A percentile compares a stretch with the other conserved stretches of the same genome.
phyloP scores from a whole-genome alignment of 2,888 invertebrate species.

The Gonocerus acuteangulatus region DNA sequence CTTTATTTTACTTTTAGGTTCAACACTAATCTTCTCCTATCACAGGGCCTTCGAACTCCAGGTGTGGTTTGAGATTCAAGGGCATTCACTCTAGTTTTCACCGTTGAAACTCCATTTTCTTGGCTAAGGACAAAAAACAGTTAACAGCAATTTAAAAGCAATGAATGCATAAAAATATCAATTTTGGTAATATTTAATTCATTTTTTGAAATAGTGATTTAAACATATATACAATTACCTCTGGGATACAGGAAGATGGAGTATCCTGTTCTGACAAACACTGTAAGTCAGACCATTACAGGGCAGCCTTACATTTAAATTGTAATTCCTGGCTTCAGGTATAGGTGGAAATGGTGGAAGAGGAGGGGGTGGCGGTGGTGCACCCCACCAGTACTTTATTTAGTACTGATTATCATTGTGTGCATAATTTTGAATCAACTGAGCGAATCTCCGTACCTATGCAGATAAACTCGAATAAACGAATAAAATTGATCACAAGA shows the following conservation, averaged over 20 bases:
- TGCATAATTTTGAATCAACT: too few species aligned
- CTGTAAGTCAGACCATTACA: slow-evolving; percentile 81
- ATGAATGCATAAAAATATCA: background rate
- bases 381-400: too few species aligned
- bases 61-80: slow-evolving; percentile 48
- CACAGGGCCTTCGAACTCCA: slow-evolving; percentile 37
- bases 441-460: too few species aligned
- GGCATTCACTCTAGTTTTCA: slow-evolving; percentile 62
- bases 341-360: slow-evolving; percentile 38
- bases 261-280: slow-evolving; percentile 83
- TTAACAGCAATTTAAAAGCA: too few species aligned
- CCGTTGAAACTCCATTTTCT: slow-evolving; percentile 41
- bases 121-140: slow-evolving; percentile 42
- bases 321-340: slow-evolving; percentile 39
- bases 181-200: too few species aligned
- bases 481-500: too few species aligned
- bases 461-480: too few species aligned
- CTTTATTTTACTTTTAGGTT: too few species aligned
- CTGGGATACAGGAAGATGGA: slow-evolving; percentile 56
- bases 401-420: too few species aligned
- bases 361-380: slow-evolving; percentile 36
- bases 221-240: slow-evolving; percentile 38
- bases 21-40: slow-evolving; percentile 47
- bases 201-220: too few species aligned
- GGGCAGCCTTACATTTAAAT: slow-evolving; percentile 55